These are phyloP conservation scores for Sweltsa coloradensis DNA, from an alignment of 1,140 invertebrate genomes.

Conservation along the genomic window DNA sequence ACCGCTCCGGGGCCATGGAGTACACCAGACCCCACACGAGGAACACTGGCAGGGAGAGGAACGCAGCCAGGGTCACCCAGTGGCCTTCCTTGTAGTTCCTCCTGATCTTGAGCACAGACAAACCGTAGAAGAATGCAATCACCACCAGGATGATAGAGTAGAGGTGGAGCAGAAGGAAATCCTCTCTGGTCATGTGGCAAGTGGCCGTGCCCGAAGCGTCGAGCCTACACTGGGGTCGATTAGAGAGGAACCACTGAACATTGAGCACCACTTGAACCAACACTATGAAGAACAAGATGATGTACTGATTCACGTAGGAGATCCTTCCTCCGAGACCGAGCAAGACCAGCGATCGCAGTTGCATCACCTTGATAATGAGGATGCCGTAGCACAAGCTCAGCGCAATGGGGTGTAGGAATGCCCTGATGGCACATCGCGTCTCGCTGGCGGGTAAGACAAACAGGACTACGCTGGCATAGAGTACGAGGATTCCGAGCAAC, in stretches of 20 bases:
- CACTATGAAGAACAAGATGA: conserved; percentile 28
- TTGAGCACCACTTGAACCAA: conserved; percentile 28
- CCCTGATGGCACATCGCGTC: conserved; percentile 25
- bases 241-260: conserved; percentile 24
- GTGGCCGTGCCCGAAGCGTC: conserved; percentile 12
- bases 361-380: conserved; percentile 29
- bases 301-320: conserved; percentile 27
- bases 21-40: conserved; percentile 23
- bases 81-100: conserved; percentile 27
- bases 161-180: conserved; percentile 25
- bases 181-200: conserved; percentile 18
- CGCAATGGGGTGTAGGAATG: conserved; percentile 24
- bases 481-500: conserved; percentile 30
- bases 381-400: conserved; percentile 26
- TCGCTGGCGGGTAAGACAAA: conserved; percentile 30
- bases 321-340: conserved; percentile 29
- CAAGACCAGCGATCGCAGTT: conserved; percentile 24
- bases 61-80: conserved; percentile 24
- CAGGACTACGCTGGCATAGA: conserved; percentile 31
- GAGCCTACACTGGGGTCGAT: conserved; percentile 4
- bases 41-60: conserved; percentile 23
- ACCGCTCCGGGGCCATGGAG: conserved; percentile 18
- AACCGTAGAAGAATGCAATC: conserved; percentile 23
- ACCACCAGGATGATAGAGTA: conserved; percentile 25
- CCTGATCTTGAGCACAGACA: conserved; percentile 25